Conservation (phyloP, 2,113 vertebrate species). For the Pelmatolapia mariae region DNA sequence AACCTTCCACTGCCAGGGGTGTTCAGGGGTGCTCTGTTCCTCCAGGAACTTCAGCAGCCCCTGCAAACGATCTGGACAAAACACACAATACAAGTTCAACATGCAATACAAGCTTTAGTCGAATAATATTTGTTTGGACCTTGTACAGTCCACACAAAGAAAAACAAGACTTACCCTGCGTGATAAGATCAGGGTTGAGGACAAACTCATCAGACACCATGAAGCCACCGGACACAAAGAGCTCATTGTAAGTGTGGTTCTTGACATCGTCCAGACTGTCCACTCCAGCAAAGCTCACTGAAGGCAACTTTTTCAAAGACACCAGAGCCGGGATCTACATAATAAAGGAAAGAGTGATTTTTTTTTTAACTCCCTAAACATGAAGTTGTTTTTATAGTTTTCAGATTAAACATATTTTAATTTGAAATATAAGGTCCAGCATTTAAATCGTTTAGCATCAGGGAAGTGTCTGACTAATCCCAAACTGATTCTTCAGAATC, state of each 20-base stretch:
- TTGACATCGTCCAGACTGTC: conserved; percentile 94
- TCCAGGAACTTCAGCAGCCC: conserved; percentile 85
- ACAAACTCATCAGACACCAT: conserved; percentile 92
- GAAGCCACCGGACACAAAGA: conserved; percentile 93
- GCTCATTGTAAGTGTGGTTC: conserved; percentile 91
- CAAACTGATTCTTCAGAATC: not conserved
- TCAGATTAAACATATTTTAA: not conserved
- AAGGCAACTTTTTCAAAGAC: conserved; percentile 85
- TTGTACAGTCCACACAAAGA: not conserved
- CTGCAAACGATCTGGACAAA: conserved; percentile 80
- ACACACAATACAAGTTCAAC: not conserved
- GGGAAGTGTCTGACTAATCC: not conserved
- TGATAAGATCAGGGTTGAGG: conserved; percentile 85
- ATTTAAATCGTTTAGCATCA: not conserved
- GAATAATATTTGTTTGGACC: not conserved
- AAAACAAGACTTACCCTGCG: conserved; percentile 70
- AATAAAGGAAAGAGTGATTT: not conserved
- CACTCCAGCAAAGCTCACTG: conserved; percentile 96
- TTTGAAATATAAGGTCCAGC: not conserved
- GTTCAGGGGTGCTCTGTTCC: conserved; percentile 82
- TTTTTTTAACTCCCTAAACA: not conserved
- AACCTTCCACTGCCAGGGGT: conserved; percentile 96
- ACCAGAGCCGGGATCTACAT: conserved; percentile 88
- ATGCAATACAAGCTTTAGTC: not conserved
- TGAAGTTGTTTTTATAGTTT: not conserved